Evolutionary conservation across 2,888 invertebrate species (phyloP).

Genomic region (Limnephilus lunatus): DNA sequence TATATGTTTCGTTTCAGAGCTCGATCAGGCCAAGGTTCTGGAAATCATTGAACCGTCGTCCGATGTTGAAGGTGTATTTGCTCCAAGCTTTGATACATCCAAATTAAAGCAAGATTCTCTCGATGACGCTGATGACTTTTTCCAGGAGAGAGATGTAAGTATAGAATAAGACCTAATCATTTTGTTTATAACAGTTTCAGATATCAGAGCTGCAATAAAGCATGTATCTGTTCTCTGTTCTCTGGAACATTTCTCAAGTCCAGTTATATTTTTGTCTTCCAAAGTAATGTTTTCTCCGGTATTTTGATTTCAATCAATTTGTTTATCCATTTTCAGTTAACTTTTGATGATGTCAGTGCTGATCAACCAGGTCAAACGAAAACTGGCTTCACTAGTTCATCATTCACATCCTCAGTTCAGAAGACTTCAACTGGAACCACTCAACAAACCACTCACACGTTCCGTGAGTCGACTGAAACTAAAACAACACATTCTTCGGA

Average conservation of each 20-base stretch:
- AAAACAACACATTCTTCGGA: slow-evolving; percentile 24
- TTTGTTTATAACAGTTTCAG: no score
- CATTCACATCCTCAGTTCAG: slow-evolving; percentile 33
- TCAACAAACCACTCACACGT: slow-evolving; percentile 24
- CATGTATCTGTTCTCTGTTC: background rate
- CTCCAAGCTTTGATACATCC: slow-evolving; percentile 74
- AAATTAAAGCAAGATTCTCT: slow-evolving; percentile 76
- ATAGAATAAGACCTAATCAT: background rate
- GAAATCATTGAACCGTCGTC: slow-evolving; percentile 77
- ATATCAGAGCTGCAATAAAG: no score
- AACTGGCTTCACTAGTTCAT: slow-evolving; percentile 59
- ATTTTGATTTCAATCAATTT: background rate
- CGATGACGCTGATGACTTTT: slow-evolving; percentile 76
- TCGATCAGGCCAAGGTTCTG: slow-evolving; percentile 77
- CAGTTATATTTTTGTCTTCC: background rate
- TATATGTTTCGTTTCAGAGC: slow-evolving; percentile 70
- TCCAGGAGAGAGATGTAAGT: slow-evolving; percentile 76
- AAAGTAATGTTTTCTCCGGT: background rate
- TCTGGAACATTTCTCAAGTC: background rate
- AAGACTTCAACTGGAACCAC: slow-evolving; percentile 44
- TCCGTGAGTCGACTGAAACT: slow-evolving; percentile 39
- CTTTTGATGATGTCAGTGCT: slow-evolving; percentile 58
- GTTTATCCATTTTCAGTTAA: slow-evolving; percentile 42
- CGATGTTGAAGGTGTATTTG: slow-evolving; percentile 72
- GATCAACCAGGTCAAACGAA: slow-evolving; percentile 54